Evolutionary conservation across 2,797 vertebrate species (phyloP), one percentile per base, ranked within the genome.

Genomic region (Hydrocynus forskahlii): DNA sequence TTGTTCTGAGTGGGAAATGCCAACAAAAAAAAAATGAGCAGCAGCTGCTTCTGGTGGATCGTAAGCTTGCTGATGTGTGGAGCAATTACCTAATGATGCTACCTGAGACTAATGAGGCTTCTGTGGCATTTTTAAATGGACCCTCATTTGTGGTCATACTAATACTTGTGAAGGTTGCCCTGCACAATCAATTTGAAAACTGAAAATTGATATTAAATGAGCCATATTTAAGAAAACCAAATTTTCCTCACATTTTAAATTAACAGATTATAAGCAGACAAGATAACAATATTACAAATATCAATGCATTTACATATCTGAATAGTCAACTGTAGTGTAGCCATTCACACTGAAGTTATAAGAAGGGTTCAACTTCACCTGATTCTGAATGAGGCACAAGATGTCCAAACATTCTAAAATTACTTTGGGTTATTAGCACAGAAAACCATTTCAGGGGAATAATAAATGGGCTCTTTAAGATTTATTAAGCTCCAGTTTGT

Each of bases 141-240:
- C 52, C 67, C 75, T 85, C 77, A 85, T 83, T 82, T 78, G 69
- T 75, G 43, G 43, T 29, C 50, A n/a, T 54, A 52, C 63, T 29
- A 54, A 43, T 40, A 29, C 23, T 13, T 70, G 54, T 62, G 67
- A 72, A 67, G 62, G 16, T 59, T 81, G 45, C 63, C 17, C 43
- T 75, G 21, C 9, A 63, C 40, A 21, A 64, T 66, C 25, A 74
- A 74, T 17, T 21, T 10, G 2, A 5, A 62, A 75, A 38, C 40
- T 62, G 4, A 16, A 25, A 2, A 2, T 13, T 19, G 8, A 9
- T 52, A 63, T 63, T 3, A 14, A 63, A 63, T 8, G 7, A 43
- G 10, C 5, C 0, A 68, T 29, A 29, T 35, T 16, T 35, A 17
- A 4, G 23, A 5, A 63, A 63, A 14, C 23, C 16, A 2, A 13